A percentile compares a stretch with the other conserved stretches of the same genome.
Conservation (phyloP, 2,888 invertebrate genomes). For the Parnassius mnemosyne region DNA sequence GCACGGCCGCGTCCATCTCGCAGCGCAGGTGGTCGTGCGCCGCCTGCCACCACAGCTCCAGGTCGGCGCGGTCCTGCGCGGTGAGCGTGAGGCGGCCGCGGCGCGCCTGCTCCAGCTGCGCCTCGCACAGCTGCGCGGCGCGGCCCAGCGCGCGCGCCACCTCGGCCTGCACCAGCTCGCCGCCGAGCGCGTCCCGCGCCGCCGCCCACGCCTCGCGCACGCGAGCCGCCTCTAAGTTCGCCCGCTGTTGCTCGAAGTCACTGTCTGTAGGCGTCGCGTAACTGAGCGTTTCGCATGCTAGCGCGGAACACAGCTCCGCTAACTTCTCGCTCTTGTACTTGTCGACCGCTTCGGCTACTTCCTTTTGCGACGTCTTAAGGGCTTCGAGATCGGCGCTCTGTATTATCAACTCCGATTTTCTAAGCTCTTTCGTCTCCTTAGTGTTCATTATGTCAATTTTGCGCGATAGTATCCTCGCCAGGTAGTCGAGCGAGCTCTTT, state of each 20-base stretch:
- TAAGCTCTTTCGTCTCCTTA: constrained; percentile 47
- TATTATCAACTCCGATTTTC: constrained; percentile 59
- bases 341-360: constrained; percentile 81
- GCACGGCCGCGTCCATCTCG: constrained; percentile 86
- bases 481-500: constrained; percentile 82
- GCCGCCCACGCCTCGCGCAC: constrained; percentile 88
- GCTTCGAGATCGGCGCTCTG: constrained; percentile 76
- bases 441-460: constrained; percentile 79
- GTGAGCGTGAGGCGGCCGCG: constrained; percentile 82
- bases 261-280: constrained; percentile 72
- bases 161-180: constrained; percentile 88
- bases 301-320: constrained; percentile 84
- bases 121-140: constrained; percentile 85
- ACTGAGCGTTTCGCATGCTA: constrained; percentile 86
- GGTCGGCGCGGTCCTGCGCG: constrained; percentile 84
- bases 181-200: constrained; percentile 87
- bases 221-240: constrained; percentile 81
- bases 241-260: constrained; percentile 60
- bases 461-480: constrained; percentile 88
- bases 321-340: constrained; percentile 85
- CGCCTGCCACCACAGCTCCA: constrained; percentile 88
- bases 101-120: constrained; percentile 77
- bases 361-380: constrained; percentile 79
- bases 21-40: constrained; percentile 85
- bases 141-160: constrained; percentile 86